Conservation (phyloP, 2,113 vertebrate species). For the Pterocles gutturalis region DNA sequence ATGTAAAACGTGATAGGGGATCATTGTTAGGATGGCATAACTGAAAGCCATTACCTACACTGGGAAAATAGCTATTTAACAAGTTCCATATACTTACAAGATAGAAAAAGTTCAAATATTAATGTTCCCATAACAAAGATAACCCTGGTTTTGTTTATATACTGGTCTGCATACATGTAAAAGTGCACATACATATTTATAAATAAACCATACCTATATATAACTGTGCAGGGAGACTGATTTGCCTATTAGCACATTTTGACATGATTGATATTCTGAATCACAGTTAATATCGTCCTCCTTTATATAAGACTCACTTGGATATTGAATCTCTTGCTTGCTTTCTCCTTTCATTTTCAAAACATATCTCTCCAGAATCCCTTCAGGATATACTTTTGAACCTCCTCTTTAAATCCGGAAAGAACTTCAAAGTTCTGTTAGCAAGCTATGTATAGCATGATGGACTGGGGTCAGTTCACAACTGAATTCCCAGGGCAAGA, state of each 20-base stretch:
- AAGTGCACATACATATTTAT: neutral
- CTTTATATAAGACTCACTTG: neutral
- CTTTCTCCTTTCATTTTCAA: constrained; percentile 5
- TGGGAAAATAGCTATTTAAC: neutral
- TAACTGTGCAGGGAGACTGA: neutral
- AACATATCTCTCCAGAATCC: neutral
- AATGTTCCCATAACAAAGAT: neutral
- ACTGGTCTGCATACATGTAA: neutral
- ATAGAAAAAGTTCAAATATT: neutral
- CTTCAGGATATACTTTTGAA: constrained; percentile 29
- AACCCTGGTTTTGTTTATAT: neutral
- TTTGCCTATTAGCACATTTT: neutral
- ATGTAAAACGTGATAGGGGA: neutral
- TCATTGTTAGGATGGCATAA: neutral
- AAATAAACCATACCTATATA: neutral
- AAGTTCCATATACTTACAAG: neutral
- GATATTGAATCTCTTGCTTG: neutral
- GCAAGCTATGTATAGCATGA: constrained; percentile 39
- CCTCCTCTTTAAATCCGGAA: constrained; percentile 1
- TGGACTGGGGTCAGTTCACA: constrained; percentile 34
- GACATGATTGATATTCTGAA: neutral
- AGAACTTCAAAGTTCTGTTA: constrained; percentile 42
- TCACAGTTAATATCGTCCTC: neutral
- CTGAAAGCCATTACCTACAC: neutral
- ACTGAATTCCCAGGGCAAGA: constrained; percentile 27